Evolutionary conservation across 1,140 invertebrate genomes (phyloP).

Genomic region (Orchestia grillus): DNA sequence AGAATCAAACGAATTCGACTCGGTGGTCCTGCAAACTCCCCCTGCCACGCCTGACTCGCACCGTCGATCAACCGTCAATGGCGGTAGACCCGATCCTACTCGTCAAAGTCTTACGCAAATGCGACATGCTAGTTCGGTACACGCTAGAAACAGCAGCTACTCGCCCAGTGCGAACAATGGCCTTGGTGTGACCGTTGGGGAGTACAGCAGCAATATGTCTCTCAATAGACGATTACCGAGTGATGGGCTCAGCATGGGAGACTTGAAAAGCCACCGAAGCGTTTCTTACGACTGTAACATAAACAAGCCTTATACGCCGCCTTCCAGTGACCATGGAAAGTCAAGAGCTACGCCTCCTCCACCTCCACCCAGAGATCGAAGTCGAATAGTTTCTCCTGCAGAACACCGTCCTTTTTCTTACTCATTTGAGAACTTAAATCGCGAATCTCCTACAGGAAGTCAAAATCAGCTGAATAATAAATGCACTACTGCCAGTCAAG

Average conservation of each 20-base stretch:
- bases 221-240: slow-evolving; percentile 61
- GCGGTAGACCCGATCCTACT: background rate
- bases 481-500: background rate
- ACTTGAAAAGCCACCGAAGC: slow-evolving; percentile 66
- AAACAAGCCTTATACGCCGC: slow-evolving; percentile 76
- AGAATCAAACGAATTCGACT: slow-evolving; percentile 70
- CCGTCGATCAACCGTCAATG: slow-evolving; percentile 67
- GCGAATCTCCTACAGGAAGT: slow-evolving; percentile 58
- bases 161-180: slow-evolving; percentile 42
- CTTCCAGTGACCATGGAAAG: slow-evolving; percentile 70
- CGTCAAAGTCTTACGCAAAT: background rate
- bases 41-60: slow-evolving; percentile 69
- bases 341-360: slow-evolving; percentile 66
- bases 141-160: slow-evolving; percentile 23
- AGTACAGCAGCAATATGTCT: slow-evolving; percentile 67
- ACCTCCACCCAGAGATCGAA: slow-evolving; percentile 68
- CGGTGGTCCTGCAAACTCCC: slow-evolving; percentile 67
- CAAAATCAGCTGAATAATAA: slow-evolving; percentile 2
- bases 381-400: slow-evolving; percentile 65
- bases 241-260: slow-evolving; percentile 59
- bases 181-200: slow-evolving; percentile 58
- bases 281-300: slow-evolving; percentile 69
- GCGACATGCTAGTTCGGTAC: background rate
- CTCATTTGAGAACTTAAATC: slow-evolving; percentile 68
- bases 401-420: slow-evolving; percentile 68